phyloP scores from a whole-genome alignment of 1,140 invertebrate species.

The Polypedilum vanderplanki region DNA sequence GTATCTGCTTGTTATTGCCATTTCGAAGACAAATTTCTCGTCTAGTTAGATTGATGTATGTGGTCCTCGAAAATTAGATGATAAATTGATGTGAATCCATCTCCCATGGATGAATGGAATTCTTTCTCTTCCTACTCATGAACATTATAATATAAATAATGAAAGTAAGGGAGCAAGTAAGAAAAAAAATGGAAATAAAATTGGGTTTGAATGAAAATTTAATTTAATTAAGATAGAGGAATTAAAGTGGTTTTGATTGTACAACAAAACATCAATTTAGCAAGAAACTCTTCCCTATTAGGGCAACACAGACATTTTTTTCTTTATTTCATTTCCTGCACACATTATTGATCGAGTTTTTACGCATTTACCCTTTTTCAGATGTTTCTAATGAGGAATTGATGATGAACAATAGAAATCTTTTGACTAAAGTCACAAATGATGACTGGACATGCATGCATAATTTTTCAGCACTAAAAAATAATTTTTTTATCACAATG shows the following conservation, averaged over 20 bases:
- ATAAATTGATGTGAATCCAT: constrained; percentile 25
- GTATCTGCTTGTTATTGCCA: constrained; percentile 1
- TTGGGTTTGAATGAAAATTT: constrained; percentile 13
- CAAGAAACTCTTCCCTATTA: too few relatives aligned
- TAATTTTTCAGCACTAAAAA: too few relatives aligned
- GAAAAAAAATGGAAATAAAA: not conserved
- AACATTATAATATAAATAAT: not conserved
- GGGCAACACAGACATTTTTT: too few relatives aligned
- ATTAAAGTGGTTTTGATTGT: constrained; percentile 14
- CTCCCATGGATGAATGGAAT: not conserved
- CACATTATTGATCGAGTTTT: too few relatives aligned
- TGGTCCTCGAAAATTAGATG: constrained; percentile 22
- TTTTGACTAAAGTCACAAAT: too few relatives aligned
- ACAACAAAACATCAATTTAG: not conserved
- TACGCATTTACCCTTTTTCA: too few relatives aligned
- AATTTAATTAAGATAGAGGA: constrained; percentile 14
- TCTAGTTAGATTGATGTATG: constrained; percentile 23
- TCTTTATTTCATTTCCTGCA: too few relatives aligned
- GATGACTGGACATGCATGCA: too few relatives aligned
- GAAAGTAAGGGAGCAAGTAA: not conserved
- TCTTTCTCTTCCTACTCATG: not conserved
- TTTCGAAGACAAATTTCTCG: constrained; percentile 23
- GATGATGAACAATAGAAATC: too few relatives aligned
- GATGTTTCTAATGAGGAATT: too few relatives aligned
- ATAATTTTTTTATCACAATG: too few relatives aligned